Base-by-base conservation (phyloP, 2,797 vertebrate genomes). In the Tiaroga cobitis region DNA sequence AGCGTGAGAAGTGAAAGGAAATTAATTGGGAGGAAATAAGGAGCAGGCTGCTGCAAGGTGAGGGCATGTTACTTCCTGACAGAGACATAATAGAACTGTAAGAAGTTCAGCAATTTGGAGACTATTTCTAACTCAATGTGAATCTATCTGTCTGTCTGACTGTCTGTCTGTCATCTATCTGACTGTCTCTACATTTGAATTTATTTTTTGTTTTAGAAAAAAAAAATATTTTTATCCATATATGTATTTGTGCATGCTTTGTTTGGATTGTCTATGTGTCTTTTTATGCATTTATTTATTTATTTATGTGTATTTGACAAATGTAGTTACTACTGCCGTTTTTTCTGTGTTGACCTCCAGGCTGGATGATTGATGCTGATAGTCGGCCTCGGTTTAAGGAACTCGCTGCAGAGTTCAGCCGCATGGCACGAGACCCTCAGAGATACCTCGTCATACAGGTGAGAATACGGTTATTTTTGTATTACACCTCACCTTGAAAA, bases 311-410 rank as follows among this genome's bases (percentile, higher is more conserved):
- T 21, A 75, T 8, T 24, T 76, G 74, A 56, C 74, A 76, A 37
- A 76, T 76, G 46, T 13, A 56, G 29, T 56, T 26, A 49, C 16
- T 39, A 80, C 26, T 46, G 39, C 4, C n/a, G 1, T 1, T 26
- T 49, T 32, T 49, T 19, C 78, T 67, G 41, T 65, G 34, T 81
- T 39, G 18, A 13, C 54, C 24, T 80, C 43, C 92, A 99, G 98
- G 98, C 91, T 99, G 98, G 98, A 99, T 99, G 98, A 99, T 99
- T 77, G 98, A 99, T 87, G 98, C 98, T 37, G 98, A 99, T 92
- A 99, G 98, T 93, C 93, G 98, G 84, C 98, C 98, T 0, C 98
- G 98, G 94, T 99, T 99, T 93, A 99, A 99, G 92, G 98, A 99
- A 90, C 93, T 99, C 83, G 98, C 97, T 72, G 97, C 97, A 7